Evolutionary conservation across 1,140 invertebrate genomes (phyloP).

Genomic region (Drosophila tropicalis): DNA sequence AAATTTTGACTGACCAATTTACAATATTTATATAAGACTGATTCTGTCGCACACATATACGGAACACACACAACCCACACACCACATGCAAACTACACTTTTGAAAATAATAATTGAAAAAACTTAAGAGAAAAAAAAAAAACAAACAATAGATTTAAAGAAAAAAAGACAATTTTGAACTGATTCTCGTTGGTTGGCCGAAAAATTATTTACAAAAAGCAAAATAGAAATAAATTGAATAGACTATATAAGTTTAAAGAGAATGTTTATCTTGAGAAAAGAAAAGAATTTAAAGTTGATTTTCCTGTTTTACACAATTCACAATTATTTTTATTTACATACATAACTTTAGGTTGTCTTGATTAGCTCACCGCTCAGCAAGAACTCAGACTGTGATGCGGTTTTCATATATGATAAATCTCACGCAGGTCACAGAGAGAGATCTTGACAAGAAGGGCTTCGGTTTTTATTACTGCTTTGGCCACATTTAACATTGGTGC

Average conservation of each 20-base stretch:
- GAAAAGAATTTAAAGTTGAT: background rate
- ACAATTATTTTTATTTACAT: slow-evolving; percentile 9
- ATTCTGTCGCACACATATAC: background rate
- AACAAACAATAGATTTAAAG: slow-evolving; percentile 17
- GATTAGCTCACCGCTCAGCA: slow-evolving; percentile 86
- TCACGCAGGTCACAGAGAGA: slow-evolving; percentile 91
- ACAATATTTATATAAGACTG: background rate
- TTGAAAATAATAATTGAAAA: background rate
- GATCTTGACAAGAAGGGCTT: slow-evolving; percentile 87
- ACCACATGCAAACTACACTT: background rate
- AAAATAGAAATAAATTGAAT: slow-evolving; percentile 12
- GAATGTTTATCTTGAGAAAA: background rate
- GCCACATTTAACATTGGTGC: background rate
- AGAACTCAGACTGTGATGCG: slow-evolving; percentile 97
- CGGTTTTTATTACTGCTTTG: background rate
- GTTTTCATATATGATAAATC: slow-evolving; percentile 66
- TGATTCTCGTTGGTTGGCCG: slow-evolving; percentile 83
- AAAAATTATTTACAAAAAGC: slow-evolving; percentile 40
- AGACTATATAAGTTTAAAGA: background rate
- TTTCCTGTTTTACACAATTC: background rate
- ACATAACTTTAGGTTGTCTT: slow-evolving; percentile 48
- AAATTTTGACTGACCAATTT: too few species aligned
- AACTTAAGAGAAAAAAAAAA: background rate
- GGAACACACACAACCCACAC: background rate
- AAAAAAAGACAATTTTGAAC: slow-evolving; percentile 77